Conservation (phyloP, 2,113 vertebrate genomes). For the Tyto alba region DNA sequence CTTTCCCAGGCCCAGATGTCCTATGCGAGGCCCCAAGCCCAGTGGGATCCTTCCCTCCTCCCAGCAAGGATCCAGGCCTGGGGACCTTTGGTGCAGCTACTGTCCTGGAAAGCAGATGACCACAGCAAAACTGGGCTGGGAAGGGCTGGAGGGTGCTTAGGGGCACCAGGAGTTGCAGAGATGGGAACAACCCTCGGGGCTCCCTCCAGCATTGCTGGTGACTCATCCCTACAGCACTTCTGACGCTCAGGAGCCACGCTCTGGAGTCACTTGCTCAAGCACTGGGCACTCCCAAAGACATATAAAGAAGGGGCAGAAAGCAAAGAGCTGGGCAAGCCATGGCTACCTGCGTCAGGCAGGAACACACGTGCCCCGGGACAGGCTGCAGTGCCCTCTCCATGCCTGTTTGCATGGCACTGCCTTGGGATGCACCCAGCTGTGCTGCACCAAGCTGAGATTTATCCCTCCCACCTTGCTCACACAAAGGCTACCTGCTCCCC, state of each 20-base stretch:
- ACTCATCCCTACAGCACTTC: neutral
- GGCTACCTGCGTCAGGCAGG: neutral
- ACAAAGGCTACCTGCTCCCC: neutral
- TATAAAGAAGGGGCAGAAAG: neutral
- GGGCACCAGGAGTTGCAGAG: neutral
- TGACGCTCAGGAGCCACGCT: accelerated
- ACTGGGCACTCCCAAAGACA: neutral
- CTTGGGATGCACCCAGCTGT: neutral
- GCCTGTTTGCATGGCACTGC: neutral
- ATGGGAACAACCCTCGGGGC: neutral
- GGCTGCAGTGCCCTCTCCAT: neutral
- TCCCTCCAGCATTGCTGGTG: neutral
- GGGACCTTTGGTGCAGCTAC: neutral
- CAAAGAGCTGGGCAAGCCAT: neutral
- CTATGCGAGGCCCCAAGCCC: neutral
- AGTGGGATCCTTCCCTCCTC: slow-evolving; percentile 1
- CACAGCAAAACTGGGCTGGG: accelerated
- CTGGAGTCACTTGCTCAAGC: neutral
- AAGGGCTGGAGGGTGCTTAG: neutral
- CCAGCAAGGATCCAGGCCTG: neutral
- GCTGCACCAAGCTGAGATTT: neutral
- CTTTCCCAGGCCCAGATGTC: slow-evolving; percentile 46
- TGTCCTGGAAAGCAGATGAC: neutral
- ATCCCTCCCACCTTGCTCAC: neutral
- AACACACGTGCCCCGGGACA: accelerated